Base-by-base conservation (phyloP, 2,888 invertebrate genomes). In the Catocala nupta region DNA sequence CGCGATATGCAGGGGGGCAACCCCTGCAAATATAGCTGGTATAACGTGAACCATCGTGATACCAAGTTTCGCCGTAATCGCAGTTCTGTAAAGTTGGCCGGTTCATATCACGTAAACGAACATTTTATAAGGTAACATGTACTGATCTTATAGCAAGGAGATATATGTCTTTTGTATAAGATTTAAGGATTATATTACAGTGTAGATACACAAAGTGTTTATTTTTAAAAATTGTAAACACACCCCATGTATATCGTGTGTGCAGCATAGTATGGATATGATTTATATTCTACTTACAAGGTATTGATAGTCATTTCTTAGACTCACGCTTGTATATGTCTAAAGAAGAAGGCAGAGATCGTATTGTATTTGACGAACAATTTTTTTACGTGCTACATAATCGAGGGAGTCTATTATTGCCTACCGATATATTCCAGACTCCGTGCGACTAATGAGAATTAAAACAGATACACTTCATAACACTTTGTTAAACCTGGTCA, bases 1-100 rank as follows among this genome's bases (percentile, higher is more conserved):
- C 68, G 71, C 79, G 81, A 84, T 85, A 85, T 83, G 81, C 77
- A 66, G 77, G 82, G 68, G 84, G 78, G 71, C 70, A 76, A 77
- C 83, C 84, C 85, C 63, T 54, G 61, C 51, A 45, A 45, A 12
- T 45, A 25, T 48, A 61, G 7, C 85, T 80, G 84, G 45, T 66
- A 42, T 68, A 63, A 11, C 4, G 47, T 70, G 83, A 78, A 7
- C 86, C 67, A 43, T 55, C 42, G 33, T 25, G 43, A 33, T 39
- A 44, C 39, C n/a, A 25, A 45, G 44, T 44, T 54, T 55, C 16
- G 60, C 65, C 69, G 34, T 50, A 56, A 67, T 53, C 59, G 43
- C 34, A 65, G 82, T 11, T 63, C 82, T 68, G 58, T 54, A 11
- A 55, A 33, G 42, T 42, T 77, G 76, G 84, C 34, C 66, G 62